phyloP scores from a whole-genome alignment of 2,888 invertebrate species.

The Dimorphilus gyrociliatus region DNA sequence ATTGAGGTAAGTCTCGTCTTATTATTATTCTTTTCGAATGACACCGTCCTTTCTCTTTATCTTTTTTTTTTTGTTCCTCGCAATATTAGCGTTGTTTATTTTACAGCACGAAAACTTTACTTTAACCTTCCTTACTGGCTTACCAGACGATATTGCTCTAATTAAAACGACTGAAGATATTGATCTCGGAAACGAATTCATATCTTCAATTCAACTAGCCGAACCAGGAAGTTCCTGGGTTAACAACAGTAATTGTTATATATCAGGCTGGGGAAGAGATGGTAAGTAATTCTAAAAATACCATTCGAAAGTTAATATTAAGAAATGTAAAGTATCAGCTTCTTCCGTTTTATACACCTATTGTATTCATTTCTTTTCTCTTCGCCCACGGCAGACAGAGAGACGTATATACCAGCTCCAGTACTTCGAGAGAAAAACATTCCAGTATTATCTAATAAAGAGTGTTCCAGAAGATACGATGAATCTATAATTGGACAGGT shows the following conservation, averaged over 20 bases:
- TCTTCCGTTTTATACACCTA: not conserved
- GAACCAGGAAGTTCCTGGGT: not conserved
- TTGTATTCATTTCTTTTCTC: not conserved
- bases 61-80: not conserved
- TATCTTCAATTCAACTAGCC: not conserved
- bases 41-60: not conserved
- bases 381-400: conserved; percentile 3
- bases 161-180: conserved; percentile 1
- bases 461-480: conserved; percentile 3
- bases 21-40: not conserved
- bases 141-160: conserved; percentile 4
- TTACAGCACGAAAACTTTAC: conserved; percentile 5
- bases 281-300: conserved; percentile 1
- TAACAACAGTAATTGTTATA: conserved; percentile 5
- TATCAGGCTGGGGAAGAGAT: conserved; percentile 5
- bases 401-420: conserved; percentile 1
- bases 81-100: too few species aligned
- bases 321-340: not conserved
- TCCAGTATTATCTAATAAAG: conserved; percentile 4
- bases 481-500: conserved; percentile 1
- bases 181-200: conserved; percentile 1
- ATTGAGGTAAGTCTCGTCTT: conserved; percentile 2
- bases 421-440: conserved; percentile 4
- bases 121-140: conserved; percentile 2
- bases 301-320: not conserved